These are phyloP conservation scores for Andrena trimmerana DNA, from an alignment of 2,888 invertebrate genomes.

Conservation along the genomic window DNA sequence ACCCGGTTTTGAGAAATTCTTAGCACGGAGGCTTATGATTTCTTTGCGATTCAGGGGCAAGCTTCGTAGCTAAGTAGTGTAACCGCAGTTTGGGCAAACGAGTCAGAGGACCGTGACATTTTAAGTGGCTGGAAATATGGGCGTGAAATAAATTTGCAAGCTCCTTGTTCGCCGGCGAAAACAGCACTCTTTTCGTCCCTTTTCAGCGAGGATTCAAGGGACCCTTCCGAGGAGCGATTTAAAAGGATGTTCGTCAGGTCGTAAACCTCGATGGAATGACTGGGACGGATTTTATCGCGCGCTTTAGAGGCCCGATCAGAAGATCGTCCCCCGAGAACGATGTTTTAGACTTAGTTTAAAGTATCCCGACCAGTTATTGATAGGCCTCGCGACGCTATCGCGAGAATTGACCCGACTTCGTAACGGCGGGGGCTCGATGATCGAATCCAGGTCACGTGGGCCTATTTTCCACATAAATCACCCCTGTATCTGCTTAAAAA, in stretches of 20 bases:
- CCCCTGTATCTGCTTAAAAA: not conserved
- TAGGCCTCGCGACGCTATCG: slow-evolving; percentile 66
- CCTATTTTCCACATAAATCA: slow-evolving; percentile 6
- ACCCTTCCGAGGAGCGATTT: slow-evolving; percentile 47
- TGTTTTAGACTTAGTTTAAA: slow-evolving; percentile 84
- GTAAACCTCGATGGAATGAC: slow-evolving; percentile 71
- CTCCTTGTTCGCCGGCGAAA: slow-evolving; percentile 33
- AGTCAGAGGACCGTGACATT: not conserved
- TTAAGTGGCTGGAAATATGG: not conserved
- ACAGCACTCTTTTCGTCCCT: slow-evolving; percentile 15
- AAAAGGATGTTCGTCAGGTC: slow-evolving; percentile 72
- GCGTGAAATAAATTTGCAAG: slow-evolving; percentile 30
- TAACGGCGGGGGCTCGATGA: slow-evolving; percentile 28
- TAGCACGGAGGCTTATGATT: no score
- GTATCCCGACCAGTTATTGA: slow-evolving; percentile 80
- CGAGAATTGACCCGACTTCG: slow-evolving; percentile 59
- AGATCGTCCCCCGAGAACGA: slow-evolving; percentile 80
- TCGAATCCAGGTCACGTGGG: slow-evolving; percentile 23
- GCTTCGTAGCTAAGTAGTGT: no score
- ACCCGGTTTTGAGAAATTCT: no score
- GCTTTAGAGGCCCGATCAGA: slow-evolving; percentile 69
- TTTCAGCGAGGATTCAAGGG: slow-evolving; percentile 8
- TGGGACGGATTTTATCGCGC: slow-evolving; percentile 73
- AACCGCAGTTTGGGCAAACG: no score
- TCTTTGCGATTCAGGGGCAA: no score